These are phyloP conservation scores for Anarsia innoxiella DNA, from an alignment of 2,888 invertebrate species.

Conservation along the genomic window DNA sequence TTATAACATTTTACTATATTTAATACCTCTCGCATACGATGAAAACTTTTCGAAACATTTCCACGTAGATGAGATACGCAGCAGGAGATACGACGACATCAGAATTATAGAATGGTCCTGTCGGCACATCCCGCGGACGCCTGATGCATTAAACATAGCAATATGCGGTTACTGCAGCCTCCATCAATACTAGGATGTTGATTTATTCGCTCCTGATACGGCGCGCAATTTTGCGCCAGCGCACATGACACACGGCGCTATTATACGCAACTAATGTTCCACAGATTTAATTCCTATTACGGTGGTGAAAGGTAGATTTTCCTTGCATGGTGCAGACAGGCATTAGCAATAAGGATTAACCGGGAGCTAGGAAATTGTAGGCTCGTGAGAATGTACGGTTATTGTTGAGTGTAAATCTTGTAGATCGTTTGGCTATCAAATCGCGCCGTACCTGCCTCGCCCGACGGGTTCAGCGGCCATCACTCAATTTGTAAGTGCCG, in stretches of 20 bases:
- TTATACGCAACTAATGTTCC: conserved; percentile 1
- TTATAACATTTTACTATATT: no score
- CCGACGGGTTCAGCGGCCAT: no score
- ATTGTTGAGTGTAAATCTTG: conserved; percentile 8
- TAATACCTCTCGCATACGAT: no score
- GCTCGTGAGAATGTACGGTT: conserved; percentile 6
- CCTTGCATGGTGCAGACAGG: not conserved
- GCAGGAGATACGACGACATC: no score
- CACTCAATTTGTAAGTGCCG: no score
- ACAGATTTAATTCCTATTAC: not conserved
- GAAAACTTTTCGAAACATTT: no score
- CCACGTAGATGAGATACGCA: no score
- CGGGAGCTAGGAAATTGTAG: conserved; percentile 5
- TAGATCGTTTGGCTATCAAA: not conserved
- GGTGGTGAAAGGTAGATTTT: not conserved
- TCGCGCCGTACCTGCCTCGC: no score
- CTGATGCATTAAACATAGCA: conserved; percentile 14
- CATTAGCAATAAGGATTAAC: not conserved
- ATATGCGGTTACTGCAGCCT: conserved; percentile 11
- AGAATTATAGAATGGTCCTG: no score
- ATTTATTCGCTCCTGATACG: conserved; percentile 23
- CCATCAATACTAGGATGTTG: conserved; percentile 13
- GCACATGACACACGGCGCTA: conserved; percentile 7
- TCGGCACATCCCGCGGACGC: conserved; percentile 7
- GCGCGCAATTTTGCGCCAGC: conserved; percentile 17